A percentile compares a stretch with the other conserved stretches of the same genome.
These are phyloP conservation scores for Drosophila leontia DNA, from an alignment of 1,140 invertebrate genomes.

Conservation along the genomic window DNA sequence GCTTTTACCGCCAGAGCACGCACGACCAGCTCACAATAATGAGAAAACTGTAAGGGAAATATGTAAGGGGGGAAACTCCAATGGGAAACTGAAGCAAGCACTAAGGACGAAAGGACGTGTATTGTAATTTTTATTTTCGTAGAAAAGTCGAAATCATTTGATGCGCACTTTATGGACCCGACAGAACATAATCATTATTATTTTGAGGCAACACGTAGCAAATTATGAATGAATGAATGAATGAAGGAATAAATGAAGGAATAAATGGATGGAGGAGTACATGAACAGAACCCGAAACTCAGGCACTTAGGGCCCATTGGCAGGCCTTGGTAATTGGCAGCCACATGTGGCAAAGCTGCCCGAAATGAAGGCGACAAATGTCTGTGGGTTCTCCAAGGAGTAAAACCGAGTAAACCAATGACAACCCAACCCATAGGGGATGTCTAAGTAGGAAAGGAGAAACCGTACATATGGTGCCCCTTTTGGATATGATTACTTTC, in stretches of 20 bases:
- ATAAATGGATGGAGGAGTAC: constrained; percentile 48
- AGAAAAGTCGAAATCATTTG: constrained; percentile 55
- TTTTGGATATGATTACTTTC: not conserved
- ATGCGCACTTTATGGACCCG: constrained; percentile 69
- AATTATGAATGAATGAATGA: constrained; percentile 76
- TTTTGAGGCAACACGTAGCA: constrained; percentile 73
- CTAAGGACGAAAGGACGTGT: constrained; percentile 42
- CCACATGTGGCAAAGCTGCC: constrained; percentile 27
- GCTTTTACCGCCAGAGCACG: constrained; percentile 21
- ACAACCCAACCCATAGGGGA: constrained; percentile 8
- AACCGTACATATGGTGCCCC: not conserved
- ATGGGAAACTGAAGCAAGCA: constrained; percentile 28
- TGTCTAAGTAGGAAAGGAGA: not conserved
- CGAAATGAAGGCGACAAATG: constrained; percentile 33
- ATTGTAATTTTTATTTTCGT: constrained; percentile 71
- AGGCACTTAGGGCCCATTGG: constrained; percentile 35
- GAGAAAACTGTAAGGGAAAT: constrained; percentile 29
- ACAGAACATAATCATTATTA: constrained; percentile 48
- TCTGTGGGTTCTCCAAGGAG: constrained; percentile 16
- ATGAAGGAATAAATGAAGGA: constrained; percentile 13
- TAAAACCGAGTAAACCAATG: constrained; percentile 1
- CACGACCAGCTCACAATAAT: constrained; percentile 50
- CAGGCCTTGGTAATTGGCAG: constrained; percentile 63
- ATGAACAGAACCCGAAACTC: not conserved
- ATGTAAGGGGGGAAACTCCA: not conserved